Conservation (phyloP, 2,113 vertebrate genomes). For the Peucedramus taeniatus region DNA sequence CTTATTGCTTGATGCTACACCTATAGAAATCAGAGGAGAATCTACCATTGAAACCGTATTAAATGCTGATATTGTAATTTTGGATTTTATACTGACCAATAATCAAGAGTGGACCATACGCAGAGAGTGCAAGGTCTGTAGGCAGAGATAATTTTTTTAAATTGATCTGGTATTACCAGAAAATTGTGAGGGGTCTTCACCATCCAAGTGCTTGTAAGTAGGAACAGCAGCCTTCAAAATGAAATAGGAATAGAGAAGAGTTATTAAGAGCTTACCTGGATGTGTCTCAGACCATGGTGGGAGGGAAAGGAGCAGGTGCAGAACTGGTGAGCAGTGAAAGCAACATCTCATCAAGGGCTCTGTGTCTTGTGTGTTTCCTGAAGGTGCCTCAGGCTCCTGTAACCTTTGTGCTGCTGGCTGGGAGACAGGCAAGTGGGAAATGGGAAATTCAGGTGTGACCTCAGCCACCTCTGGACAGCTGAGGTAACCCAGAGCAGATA, state of each 20-base stretch:
- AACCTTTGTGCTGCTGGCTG: background rate
- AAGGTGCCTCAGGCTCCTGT: background rate
- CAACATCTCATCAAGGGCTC: background rate
- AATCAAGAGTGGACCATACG: background rate
- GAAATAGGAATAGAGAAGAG: background rate
- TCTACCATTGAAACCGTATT: background rate
- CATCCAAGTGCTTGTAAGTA: background rate
- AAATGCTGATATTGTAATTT: background rate
- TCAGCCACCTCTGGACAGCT: rapidly evolving
- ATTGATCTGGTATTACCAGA: background rate
- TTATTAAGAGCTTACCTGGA: background rate
- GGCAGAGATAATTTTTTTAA: background rate
- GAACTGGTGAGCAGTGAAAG: background rate
- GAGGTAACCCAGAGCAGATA: too few relatives aligned
- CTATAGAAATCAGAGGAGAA: background rate
- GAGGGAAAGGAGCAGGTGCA: background rate
- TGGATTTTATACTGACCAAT: background rate
- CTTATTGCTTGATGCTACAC: background rate
- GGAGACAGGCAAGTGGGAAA: background rate
- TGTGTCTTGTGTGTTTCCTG: background rate
- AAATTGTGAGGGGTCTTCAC: background rate
- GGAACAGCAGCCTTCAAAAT: background rate
- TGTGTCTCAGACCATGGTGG: background rate
- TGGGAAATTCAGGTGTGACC: background rate
- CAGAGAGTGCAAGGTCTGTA: background rate